Evolutionary conservation across 2,888 invertebrate genomes (phyloP).

Genomic region (Epirrita christyi): DNA sequence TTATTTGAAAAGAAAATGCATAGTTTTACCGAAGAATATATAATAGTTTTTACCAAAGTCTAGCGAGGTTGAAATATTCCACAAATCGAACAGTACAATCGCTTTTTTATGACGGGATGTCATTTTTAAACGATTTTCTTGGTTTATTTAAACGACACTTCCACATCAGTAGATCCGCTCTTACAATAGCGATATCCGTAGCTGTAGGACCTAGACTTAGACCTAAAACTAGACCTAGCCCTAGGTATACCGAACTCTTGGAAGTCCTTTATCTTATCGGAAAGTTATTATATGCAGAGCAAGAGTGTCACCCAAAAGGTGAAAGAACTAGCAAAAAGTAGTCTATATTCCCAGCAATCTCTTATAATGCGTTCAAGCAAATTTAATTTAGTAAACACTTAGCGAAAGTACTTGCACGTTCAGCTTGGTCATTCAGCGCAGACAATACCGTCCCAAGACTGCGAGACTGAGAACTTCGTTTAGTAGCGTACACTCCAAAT

Average conservation of each 20-base stretch:
- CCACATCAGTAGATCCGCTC: no score
- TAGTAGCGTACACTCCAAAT: constrained; percentile 55
- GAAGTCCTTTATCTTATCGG: not conserved
- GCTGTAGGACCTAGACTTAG: no score
- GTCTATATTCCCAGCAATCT: constrained; percentile 7
- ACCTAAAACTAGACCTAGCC: no score
- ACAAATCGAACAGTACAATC: no score
- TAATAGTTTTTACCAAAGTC: no score
- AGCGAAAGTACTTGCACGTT: constrained; percentile 7
- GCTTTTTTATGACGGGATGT: no score
- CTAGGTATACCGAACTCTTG: not conserved
- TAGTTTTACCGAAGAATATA: no score
- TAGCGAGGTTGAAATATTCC: no score
- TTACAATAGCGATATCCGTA: no score
- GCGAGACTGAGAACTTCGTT: constrained; percentile 45
- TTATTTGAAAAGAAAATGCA: no score
- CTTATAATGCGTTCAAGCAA: constrained; percentile 18
- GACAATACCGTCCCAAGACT: constrained; percentile 47
- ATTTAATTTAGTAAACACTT: constrained; percentile 25
- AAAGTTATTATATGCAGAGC: not conserved
- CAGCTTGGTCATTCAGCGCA: constrained; percentile 46
- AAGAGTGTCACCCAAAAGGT: constrained; percentile 7
- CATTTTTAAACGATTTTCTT: no score
- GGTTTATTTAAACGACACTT: no score
- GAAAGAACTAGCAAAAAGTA: constrained; percentile 1